phyloP scores from a whole-genome alignment of 2,888 invertebrate genomes.

The Octonoba sinensis region DNA sequence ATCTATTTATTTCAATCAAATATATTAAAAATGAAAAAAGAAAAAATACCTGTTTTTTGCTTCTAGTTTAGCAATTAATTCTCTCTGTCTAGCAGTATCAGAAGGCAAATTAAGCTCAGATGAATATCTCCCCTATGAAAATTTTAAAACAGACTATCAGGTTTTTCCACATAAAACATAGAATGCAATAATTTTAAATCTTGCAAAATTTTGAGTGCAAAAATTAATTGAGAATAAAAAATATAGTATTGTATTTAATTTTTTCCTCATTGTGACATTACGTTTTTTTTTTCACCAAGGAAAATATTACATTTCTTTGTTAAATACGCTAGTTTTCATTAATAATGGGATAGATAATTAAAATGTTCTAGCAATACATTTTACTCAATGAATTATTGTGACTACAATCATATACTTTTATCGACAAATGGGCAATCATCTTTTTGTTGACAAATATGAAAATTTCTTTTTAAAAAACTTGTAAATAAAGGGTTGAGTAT shows the following conservation, averaged over 20 bases:
- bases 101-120: constrained; percentile 81
- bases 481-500: too few relatives aligned
- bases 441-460: too few relatives aligned
- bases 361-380: too few relatives aligned
- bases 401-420: too few relatives aligned
- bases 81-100: constrained; percentile 88
- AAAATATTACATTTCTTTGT: too few relatives aligned
- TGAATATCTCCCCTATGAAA: constrained; percentile 72
- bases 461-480: too few relatives aligned
- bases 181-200: background rate
- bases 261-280: too few relatives aligned
- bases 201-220: background rate
- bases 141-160: background rate
- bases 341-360: background rate
- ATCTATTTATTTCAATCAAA: background rate
- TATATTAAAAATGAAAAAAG: background rate
- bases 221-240: background rate
- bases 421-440: too few relatives aligned
- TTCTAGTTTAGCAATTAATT: constrained; percentile 91
- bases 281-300: too few relatives aligned
- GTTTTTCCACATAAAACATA: background rate
- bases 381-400: too few relatives aligned
- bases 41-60: constrained; percentile 80
- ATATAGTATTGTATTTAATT: too few relatives aligned
- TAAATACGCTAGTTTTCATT: too few relatives aligned